Evolutionary conservation across 2,113 vertebrate species (phyloP), one percentile per base, ranked within the genome.

Genomic region (Cygnus buccinator): DNA sequence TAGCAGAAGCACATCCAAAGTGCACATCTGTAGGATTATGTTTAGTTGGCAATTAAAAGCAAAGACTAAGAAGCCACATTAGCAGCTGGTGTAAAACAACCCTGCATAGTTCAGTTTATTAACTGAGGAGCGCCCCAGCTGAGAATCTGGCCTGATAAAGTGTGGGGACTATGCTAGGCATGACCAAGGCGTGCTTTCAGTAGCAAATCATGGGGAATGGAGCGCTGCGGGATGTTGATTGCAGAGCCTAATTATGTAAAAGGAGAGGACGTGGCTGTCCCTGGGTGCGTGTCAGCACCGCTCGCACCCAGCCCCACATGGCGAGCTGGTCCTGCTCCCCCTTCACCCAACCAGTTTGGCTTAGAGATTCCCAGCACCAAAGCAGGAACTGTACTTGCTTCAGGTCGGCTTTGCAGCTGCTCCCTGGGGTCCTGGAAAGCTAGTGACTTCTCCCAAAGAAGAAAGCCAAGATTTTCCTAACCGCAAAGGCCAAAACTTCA

Each of bases 201-300:
- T 17, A 25, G 74, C 52, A 89, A 57, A 35, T 11, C 0, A 0
- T 18, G 28, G 41, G 2, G 59, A 8, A n/a, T 74, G 0, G 1
- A 37, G 46, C 39, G 7, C 2, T 0, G 37, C 29, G 3, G 46
- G 44, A 3, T 25, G 35, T 37, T 4, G 21, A 9, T 11, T 57
- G 41, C 31, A 29, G 54, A 54, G 44, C 55, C 68, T 6, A 6
- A 3, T 46, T 41, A 12, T 3, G 1, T 10, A 13, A 65, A 71
- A 50, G 68, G 31, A 76, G 58, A 79, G 50, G 41, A 43, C 1
- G 4, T 29, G 19, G 31, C 35, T 11, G 3, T 48, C 48, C 14
- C 29, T 0, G 0, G 23, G 33, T 52, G 44, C 0, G 0, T 19
- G 39, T 31, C 23, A 13, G 33, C 8, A 1, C 21, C 14, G 2